Evolutionary conservation across 2,113 vertebrate genomes (phyloP).

Genomic region (Odontophorus gujanensis): DNA sequence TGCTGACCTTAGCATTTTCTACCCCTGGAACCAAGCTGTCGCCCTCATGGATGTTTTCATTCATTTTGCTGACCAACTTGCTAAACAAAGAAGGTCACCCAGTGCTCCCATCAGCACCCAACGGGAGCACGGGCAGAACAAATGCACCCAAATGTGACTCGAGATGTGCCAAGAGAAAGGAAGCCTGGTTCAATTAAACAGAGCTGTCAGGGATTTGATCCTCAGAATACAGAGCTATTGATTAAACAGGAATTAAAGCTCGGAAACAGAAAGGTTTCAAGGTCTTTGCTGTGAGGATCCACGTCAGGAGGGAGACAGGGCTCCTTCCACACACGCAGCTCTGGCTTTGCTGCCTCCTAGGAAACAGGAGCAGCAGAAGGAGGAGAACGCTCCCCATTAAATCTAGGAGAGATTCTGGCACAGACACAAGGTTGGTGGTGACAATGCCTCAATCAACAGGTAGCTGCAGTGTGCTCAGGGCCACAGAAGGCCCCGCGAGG

Average conservation of each 20-base stretch:
- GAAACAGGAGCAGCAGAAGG: constrained; percentile 50
- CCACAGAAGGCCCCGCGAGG: not conserved
- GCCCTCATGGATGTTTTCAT: constrained; percentile 61
- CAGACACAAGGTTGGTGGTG: not conserved
- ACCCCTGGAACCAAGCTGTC: not conserved
- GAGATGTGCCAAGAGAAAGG: constrained; percentile 61
- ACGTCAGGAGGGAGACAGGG: constrained; percentile 39
- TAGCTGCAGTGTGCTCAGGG: not conserved
- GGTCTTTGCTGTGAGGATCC: constrained; percentile 22
- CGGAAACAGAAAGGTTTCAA: constrained; percentile 61
- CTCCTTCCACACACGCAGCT: constrained; percentile 3
- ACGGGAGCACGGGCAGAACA: constrained; percentile 34
- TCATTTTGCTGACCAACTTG: constrained; percentile 52
- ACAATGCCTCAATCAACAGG: not conserved
- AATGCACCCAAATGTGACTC: constrained; percentile 45
- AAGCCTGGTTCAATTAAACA: constrained; percentile 63
- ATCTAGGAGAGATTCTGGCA: not conserved
- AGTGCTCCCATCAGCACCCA: constrained; percentile 22
- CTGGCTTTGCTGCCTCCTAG: constrained; percentile 52
- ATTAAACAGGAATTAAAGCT: constrained; percentile 57
- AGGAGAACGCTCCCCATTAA: constrained; percentile 12
- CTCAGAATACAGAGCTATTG: constrained; percentile 60
- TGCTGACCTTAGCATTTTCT: not conserved
- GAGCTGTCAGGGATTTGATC: constrained; percentile 59
- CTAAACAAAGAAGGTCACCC: constrained; percentile 64